A percentile compares a stretch with the other conserved stretches of the same genome.
Evolutionary conservation across 2,888 invertebrate genomes (phyloP).

Genomic region (Theodoxus fluviatilis): DNA sequence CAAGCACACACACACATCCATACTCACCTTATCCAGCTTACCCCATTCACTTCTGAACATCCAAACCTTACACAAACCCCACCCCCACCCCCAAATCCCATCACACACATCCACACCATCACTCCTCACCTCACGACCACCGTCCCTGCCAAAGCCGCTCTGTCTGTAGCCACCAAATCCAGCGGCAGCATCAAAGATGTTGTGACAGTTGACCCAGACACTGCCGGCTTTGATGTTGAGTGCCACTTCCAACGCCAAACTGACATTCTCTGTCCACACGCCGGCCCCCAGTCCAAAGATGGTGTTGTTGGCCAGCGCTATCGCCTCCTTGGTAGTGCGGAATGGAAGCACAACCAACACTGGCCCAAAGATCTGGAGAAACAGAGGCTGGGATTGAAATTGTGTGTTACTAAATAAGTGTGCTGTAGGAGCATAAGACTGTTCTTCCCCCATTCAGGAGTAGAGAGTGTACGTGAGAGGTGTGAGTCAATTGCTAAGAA

Average conservation of each 20-base stretch:
- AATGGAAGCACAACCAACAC: constrained; percentile 68
- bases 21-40: too few species aligned
- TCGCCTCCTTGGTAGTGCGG: constrained; percentile 70
- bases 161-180: constrained; percentile 68
- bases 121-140: constrained; percentile 65
- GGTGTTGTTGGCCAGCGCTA: constrained; percentile 69
- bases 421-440: too few species aligned
- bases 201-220: constrained; percentile 71
- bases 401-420: too few species aligned
- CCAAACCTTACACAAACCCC: too few species aligned
- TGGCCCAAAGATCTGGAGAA: constrained; percentile 65
- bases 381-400: too few species aligned
- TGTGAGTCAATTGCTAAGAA: too few species aligned
- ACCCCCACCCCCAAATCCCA: too few species aligned
- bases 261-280: constrained; percentile 71
- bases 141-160: constrained; percentile 69
- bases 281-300: constrained; percentile 69
- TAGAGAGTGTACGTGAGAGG: too few species aligned
- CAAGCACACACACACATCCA: too few species aligned
- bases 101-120: too few species aligned
- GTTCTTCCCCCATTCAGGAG: too few species aligned
- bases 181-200: constrained; percentile 68
- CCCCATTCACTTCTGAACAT: too few species aligned
- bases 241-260: constrained; percentile 70
- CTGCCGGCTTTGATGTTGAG: constrained; percentile 68